These are phyloP conservation scores for Montipora sp. DNA, from an alignment of 64 coral and sea anemone species.

Conservation along the genomic window DNA sequence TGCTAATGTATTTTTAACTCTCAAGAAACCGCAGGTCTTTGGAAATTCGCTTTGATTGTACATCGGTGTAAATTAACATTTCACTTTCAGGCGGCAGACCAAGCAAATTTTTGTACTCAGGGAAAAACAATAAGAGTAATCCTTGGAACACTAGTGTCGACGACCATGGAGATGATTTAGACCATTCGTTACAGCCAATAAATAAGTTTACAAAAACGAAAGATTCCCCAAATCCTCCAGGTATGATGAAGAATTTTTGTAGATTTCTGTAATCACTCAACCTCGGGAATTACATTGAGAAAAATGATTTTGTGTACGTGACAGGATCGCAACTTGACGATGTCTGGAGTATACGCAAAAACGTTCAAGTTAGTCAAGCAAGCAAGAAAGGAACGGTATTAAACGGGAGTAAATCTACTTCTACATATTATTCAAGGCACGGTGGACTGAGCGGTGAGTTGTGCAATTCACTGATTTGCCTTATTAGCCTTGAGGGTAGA, in stretches of 20 bases:
- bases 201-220: conserved; percentile 38
- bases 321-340: conserved; percentile 79
- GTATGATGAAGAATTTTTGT: conserved; percentile 22
- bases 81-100: conserved; percentile 63
- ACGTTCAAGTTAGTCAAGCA: conserved; percentile 82
- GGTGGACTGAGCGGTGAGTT: conserved; percentile 72
- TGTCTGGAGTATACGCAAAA: conserved; percentile 91
- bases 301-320: background rate
- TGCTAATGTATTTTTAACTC: background rate
- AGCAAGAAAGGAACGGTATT: conserved; percentile 81
- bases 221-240: conserved; percentile 63
- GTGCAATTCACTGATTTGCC: background rate
- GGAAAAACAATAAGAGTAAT: conserved; percentile 59
- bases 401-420: conserved; percentile 46
- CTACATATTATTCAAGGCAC: conserved; percentile 91
- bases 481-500: background rate
- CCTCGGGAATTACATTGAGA: too few relatives aligned
- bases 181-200: conserved; percentile 58
- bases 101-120: conserved; percentile 85
- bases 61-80: background rate
- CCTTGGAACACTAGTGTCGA: conserved; percentile 51
- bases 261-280: background rate
- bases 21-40: background rate
- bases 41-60: background rate
- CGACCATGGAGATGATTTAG: conserved; percentile 46